Conservation (phyloP, 37 sponge, comb jelly and placozoan species). For the Agelas oroides region DNA sequence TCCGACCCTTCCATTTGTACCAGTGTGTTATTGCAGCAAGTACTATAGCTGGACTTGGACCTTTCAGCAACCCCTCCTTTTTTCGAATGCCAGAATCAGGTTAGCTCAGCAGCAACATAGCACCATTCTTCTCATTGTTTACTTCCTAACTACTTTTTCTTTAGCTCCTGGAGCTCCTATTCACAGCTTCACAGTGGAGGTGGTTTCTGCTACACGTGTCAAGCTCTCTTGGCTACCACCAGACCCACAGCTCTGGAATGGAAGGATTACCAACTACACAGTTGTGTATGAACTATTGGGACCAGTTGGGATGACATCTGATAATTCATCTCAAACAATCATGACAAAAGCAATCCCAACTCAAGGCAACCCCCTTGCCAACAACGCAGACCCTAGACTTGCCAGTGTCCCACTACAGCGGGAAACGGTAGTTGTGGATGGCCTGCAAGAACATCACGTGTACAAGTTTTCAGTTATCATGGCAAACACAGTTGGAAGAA, state of each 20-base stretch:
- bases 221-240: slow-evolving; percentile 34
- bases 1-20: not conserved
- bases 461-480: not conserved
- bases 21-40: not conserved
- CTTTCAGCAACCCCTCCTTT: not conserved
- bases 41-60: not conserved
- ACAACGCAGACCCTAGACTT: not conserved
- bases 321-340: too few species aligned
- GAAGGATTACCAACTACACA: slow-evolving; percentile 2
- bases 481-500: slow-evolving; percentile 5
- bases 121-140: too few species aligned
- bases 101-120: not conserved
- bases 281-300: not conserved
- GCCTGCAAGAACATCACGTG: not conserved
- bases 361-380: not conserved
- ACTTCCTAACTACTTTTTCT: too few species aligned
- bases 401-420: not conserved
- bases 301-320: not conserved
- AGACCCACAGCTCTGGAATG: slow-evolving; percentile 26
- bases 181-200: not conserved
- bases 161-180: not conserved
- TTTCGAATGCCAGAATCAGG: not conserved
- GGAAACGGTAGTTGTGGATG: not conserved
- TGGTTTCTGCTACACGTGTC: not conserved
- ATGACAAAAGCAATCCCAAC: not conserved